A percentile compares a stretch with the other conserved stretches of the same genome.
These are phyloP conservation scores for Falco rusticolus DNA, from an alignment of 2,797 vertebrate genomes.

Conservation along the genomic window DNA sequence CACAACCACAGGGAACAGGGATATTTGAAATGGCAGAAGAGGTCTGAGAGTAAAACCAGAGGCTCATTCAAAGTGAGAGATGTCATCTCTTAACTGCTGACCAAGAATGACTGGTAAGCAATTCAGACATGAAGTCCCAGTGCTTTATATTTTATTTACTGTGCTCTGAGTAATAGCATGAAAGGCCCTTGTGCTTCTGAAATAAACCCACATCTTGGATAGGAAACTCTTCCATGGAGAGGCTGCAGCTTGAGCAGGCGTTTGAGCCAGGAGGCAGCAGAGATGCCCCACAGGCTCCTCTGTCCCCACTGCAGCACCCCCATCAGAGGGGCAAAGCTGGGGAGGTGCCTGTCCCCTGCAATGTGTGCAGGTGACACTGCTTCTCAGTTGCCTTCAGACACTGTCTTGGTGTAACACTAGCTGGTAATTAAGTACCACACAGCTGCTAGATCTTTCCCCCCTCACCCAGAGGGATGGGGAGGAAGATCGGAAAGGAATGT, in stretches of 20 bases:
- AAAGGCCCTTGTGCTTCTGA: not conserved
- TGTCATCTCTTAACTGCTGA: not conserved
- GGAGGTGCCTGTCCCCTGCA: not conserved
- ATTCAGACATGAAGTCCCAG: not conserved
- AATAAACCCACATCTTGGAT: not conserved
- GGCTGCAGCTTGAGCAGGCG: fast-evolving
- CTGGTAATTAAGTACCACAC: no score
- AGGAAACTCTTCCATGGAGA: not conserved
- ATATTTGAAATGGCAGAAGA: not conserved
- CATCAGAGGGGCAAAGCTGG: not conserved
- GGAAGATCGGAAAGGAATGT: no score
- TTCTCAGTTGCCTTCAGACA: not conserved
- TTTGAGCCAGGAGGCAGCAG: not conserved
- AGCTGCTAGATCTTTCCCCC: no score
- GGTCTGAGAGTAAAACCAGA: not conserved
- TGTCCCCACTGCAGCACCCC: fast-evolving
- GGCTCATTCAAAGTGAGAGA: not conserved
- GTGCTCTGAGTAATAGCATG: not conserved
- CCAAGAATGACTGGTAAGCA: not conserved
- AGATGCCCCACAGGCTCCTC: fast-evolving
- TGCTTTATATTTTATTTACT: not conserved
- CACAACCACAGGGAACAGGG: not conserved
- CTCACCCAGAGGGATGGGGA: no score
- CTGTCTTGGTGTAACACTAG: not conserved
- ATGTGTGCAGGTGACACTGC: not conserved